phyloP scores from a whole-genome alignment of 2,888 invertebrate species.

The Melanophora roralis region DNA sequence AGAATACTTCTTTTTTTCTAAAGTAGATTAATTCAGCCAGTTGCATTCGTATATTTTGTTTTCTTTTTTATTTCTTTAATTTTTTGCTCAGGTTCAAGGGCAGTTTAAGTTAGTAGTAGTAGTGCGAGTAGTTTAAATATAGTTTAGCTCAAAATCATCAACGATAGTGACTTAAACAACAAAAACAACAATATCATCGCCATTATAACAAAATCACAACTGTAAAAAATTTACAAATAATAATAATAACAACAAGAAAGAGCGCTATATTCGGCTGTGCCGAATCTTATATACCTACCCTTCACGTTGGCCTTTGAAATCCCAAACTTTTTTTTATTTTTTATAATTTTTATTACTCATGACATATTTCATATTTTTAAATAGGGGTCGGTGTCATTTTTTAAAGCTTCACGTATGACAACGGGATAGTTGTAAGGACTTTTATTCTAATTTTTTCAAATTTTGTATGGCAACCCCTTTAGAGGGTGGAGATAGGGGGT shows the following conservation, averaged over 20 bases:
- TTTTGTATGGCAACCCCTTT: too few species aligned
- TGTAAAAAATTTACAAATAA: slow-evolving; percentile 2
- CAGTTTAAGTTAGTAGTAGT: slow-evolving; percentile 59
- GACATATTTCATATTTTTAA: too few species aligned
- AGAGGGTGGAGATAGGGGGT: too few species aligned
- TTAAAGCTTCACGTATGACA: too few species aligned
- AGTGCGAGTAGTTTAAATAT: not conserved
- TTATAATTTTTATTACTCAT: too few species aligned
- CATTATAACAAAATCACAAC: slow-evolving; percentile 31
- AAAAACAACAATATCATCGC: slow-evolving; percentile 8
- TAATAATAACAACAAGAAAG: not conserved
- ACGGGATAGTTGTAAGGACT: too few species aligned
- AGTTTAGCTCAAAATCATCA: not conserved
- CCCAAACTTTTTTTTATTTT: too few species aligned
- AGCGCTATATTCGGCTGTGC: too few species aligned
- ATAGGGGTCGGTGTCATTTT: too few species aligned
- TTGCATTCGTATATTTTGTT: slow-evolving; percentile 6
- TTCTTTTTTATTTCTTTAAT: not conserved
- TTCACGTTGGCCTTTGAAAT: too few species aligned
- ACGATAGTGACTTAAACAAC: slow-evolving; percentile 12
- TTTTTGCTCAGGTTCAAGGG: slow-evolving; percentile 73
- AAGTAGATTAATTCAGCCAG: slow-evolving; percentile 11
- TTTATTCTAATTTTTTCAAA: too few species aligned
- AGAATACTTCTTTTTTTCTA: slow-evolving; percentile 4
- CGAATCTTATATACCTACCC: too few species aligned